phyloP scores from a whole-genome alignment of 1,140 invertebrate genomes.

The Drosophila serrata region DNA sequence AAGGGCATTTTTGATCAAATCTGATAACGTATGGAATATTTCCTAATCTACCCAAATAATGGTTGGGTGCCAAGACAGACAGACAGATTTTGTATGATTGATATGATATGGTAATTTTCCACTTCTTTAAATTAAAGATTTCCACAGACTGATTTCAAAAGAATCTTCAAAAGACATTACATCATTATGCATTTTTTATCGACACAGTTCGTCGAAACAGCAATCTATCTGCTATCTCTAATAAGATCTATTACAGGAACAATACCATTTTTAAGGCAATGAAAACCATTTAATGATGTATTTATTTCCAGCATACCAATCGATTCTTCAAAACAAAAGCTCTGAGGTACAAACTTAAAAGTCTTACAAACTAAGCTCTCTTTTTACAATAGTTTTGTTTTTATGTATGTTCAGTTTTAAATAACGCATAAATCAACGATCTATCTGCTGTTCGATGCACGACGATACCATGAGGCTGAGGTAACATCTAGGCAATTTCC shows the following conservation, averaged over 20 bases:
- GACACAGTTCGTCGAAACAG: background rate
- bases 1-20: too few species aligned
- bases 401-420: slow-evolving; percentile 57
- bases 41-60: too few species aligned
- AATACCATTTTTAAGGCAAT: slow-evolving; percentile 36
- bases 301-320: slow-evolving; percentile 80
- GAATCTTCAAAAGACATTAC: background rate
- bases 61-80: too few species aligned
- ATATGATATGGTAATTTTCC: background rate
- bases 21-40: too few species aligned
- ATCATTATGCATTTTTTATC: background rate
- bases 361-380: slow-evolving; percentile 67
- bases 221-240: background rate
- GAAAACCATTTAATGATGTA: slow-evolving; percentile 70
- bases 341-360: slow-evolving; percentile 80
- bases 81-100: background rate
- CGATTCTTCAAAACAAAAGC: slow-evolving; percentile 72
- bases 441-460: slow-evolving; percentile 42
- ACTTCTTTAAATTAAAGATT: background rate
- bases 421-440: slow-evolving; percentile 75
- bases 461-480: slow-evolving; percentile 51
- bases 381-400: slow-evolving; percentile 32
- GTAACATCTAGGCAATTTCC: slow-evolving; percentile 24
- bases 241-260: background rate
- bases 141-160: slow-evolving; percentile 4